A percentile compares a stretch with the other conserved stretches of the same genome.
Evolutionary conservation across 2,888 invertebrate species (phyloP).

Genomic region (Drosophila longiperda): DNA sequence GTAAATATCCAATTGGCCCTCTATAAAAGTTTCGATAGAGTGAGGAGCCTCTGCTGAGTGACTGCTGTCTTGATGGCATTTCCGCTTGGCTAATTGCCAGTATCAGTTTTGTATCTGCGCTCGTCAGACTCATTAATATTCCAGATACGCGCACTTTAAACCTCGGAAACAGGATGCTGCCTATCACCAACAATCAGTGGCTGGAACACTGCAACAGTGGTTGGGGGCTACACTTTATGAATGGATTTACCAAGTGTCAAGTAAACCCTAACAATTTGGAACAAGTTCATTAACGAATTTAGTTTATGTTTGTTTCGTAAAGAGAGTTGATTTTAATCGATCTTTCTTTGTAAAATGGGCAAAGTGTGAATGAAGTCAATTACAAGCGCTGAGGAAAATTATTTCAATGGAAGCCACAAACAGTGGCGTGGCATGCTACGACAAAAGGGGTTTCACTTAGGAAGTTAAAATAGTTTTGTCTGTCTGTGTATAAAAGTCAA

Average conservation of each 20-base stretch:
- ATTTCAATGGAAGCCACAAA: constrained; percentile 51
- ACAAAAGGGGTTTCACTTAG: neutral
- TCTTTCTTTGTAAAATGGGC: constrained; percentile 59
- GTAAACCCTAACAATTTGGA: constrained; percentile 37
- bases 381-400: constrained; percentile 42
- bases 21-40: neutral
- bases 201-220: constrained; percentile 15
- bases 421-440: constrained; percentile 22
- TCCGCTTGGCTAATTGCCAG: constrained; percentile 69
- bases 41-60: constrained; percentile 6
- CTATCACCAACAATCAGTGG: constrained; percentile 65
- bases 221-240: constrained; percentile 42
- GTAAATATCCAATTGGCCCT: neutral
- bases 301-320: constrained; percentile 34
- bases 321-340: constrained; percentile 69
- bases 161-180: constrained; percentile 79
- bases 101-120: constrained; percentile 19
- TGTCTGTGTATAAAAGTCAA: neutral
- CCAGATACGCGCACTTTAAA: constrained; percentile 37
- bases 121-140: constrained; percentile 57
- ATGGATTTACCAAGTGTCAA: constrained; percentile 53
- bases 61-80: constrained; percentile 28
- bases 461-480: neutral
- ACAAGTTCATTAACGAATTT: constrained; percentile 74
- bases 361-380: constrained; percentile 75